A percentile compares a stretch with the other conserved stretches of the same genome.
Conservation (phyloP, 2,797 vertebrate species). For the Fratercula arctica region DNA sequence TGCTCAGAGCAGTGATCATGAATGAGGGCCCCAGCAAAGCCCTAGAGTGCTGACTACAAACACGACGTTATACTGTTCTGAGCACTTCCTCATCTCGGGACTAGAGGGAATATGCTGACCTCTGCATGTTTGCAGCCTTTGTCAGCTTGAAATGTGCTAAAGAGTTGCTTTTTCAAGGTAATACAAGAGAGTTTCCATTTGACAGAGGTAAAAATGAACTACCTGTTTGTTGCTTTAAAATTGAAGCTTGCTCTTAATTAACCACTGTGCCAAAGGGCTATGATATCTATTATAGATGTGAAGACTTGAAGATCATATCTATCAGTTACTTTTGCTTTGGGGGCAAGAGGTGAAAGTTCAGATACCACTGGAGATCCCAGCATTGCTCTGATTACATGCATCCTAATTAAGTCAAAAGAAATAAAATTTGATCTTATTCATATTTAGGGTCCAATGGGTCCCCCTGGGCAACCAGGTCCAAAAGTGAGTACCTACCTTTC, state of each 20-base stretch:
- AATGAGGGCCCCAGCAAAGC: background rate
- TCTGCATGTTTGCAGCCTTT: background rate
- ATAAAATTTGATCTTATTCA: constrained; percentile 22
- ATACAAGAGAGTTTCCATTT: background rate
- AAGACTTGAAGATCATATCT: background rate
- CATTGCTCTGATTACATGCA: background rate
- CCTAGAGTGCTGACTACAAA: background rate
- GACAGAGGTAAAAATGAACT: background rate
- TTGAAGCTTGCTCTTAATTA: background rate
- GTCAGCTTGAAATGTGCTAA: background rate
- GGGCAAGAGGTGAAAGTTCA: background rate
- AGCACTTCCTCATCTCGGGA: background rate
- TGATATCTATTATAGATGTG: background rate
- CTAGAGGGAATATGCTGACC: background rate
- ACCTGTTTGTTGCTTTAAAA: background rate
- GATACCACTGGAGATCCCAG: background rate
- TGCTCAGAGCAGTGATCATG: background rate
- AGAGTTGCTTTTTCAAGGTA: background rate
- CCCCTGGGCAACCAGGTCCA: constrained; percentile 82
- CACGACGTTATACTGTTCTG: rapidly evolving
- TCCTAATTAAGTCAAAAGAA: background rate
- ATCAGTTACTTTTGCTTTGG: background rate
- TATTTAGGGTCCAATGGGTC: constrained; percentile 84
- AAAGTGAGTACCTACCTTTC: constrained; percentile 80
- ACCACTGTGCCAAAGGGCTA: rapidly evolving